A percentile compares a stretch with the other conserved stretches of the same genome.
Conservation (phyloP, 2,888 invertebrate genomes). For the Clivina fossor region DNA sequence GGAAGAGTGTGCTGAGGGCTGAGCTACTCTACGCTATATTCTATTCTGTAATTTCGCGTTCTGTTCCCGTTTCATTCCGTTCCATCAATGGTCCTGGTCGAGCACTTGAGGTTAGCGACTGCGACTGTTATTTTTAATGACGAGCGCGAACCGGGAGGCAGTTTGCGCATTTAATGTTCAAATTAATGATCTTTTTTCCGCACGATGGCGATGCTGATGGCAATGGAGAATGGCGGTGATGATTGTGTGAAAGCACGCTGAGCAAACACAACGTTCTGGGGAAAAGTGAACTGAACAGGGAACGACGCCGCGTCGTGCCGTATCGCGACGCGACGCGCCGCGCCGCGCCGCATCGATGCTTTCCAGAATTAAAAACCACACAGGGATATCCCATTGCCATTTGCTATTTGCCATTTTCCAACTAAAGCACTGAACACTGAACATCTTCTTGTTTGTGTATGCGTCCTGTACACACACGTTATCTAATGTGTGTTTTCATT, state of each 20-base stretch:
- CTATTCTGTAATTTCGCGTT: too few relatives aligned
- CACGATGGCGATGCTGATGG: constrained; percentile 4
- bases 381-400: too few relatives aligned
- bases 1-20: too few relatives aligned
- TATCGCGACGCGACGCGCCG: too few relatives aligned
- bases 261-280: background rate
- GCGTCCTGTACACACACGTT: too few relatives aligned
- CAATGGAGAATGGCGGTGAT: background rate
- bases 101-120: constrained; percentile 12
- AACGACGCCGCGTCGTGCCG: too few relatives aligned
- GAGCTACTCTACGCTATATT: too few relatives aligned
- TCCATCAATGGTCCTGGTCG: background rate
- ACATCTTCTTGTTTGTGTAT: too few relatives aligned
- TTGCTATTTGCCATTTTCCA: too few relatives aligned
- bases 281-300: too few relatives aligned
- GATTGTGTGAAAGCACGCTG: background rate
- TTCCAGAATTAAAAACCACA: background rate
- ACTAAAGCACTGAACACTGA: too few relatives aligned
- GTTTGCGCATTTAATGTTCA: constrained; percentile 18
- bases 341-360: too few relatives aligned
- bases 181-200: constrained; percentile 20
- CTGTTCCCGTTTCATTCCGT: background rate
- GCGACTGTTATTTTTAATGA: constrained; percentile 20
- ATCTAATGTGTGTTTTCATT: constrained; percentile 15
- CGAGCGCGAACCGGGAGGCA: constrained; percentile 7